Base-by-base conservation (phyloP, 92 coral and sea anemone genomes). In the Hydrozoanthus gracilis region DNA sequence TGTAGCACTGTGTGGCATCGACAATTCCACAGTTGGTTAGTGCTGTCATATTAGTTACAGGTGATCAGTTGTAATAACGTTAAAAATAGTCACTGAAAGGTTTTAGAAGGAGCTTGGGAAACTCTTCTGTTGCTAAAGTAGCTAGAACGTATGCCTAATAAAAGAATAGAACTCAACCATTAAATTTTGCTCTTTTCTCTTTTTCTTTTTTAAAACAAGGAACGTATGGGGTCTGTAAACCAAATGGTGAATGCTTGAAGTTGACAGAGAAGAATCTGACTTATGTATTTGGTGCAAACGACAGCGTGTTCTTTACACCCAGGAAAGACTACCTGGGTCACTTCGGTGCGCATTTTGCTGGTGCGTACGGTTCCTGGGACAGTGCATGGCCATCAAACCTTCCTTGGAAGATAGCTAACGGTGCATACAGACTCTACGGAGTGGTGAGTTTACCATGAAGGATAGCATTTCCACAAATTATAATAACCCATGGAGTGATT, bases 241-340 rank as follows among this genome's bases (percentile, higher is more conserved):
- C 78, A 74, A 4, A 74, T 44, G 78, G 78, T 39, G 10, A 74
- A 48, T 74, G 78, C 78, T 0, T 49, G 78, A 44, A 74, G 78
- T 13, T 74, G 78, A 74, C 78, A 74, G 78, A 74, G 78, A 74
- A 74, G 13, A 74, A 74, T 74, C 78, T 74, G 78, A 74, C 78
- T 44, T 74, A 74, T 74, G 78, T 74, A 45, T 4, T 74, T 74
- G 78, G 78, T 74, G 61, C 0, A 74, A 74, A 74, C 78, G 78
- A 74, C 6, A 74, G 78, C 78, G 78, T 74, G 61, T 74, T 74
- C 78, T 74, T 74, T 49, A 74, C 78, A 74, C 78, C 78, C 78
- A 8, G 78, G 58, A 74, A 74, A 7, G 78, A 6, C 8, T 74
- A 74, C 78, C 78, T 13, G 3, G 78, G 78, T 13, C 78, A 2